These are phyloP conservation scores for Leptocoma aspasia DNA, from an alignment of 2,113 vertebrate genomes.

Conservation along the genomic window DNA sequence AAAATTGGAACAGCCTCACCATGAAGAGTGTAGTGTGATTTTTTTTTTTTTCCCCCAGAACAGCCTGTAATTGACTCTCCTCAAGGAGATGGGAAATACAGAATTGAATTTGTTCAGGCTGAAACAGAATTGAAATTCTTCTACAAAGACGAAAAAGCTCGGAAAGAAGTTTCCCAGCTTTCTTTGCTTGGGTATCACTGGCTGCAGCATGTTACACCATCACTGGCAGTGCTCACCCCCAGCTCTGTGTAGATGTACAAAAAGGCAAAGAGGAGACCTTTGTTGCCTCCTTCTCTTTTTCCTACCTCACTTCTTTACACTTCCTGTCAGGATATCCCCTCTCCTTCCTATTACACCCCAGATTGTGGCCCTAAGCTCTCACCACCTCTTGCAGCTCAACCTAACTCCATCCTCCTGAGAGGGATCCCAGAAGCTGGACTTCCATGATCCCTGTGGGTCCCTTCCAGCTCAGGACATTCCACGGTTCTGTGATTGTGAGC, in stretches of 20 bases:
- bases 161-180: neutral
- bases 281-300: neutral
- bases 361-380: no score
- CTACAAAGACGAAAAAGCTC: neutral
- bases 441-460: fast-evolving
- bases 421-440: neutral
- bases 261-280: neutral
- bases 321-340: neutral
- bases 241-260: neutral
- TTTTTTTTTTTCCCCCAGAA: neutral
- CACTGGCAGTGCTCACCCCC: neutral
- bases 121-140: neutral
- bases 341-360: neutral
- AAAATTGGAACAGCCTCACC: neutral
- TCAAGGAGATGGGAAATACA: neutral
- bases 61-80: neutral
- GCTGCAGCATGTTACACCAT: neutral
- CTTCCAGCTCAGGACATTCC: neutral
- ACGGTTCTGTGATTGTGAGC: fast-evolving
- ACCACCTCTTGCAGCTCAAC: neutral
- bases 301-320: neutral
- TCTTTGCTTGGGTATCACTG: neutral
- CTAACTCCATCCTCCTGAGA: neutral
- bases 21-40: neutral
- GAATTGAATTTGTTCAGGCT: neutral